phyloP scores from a whole-genome alignment of 2,113 vertebrate species.

The Polypterus bichir region DNA sequence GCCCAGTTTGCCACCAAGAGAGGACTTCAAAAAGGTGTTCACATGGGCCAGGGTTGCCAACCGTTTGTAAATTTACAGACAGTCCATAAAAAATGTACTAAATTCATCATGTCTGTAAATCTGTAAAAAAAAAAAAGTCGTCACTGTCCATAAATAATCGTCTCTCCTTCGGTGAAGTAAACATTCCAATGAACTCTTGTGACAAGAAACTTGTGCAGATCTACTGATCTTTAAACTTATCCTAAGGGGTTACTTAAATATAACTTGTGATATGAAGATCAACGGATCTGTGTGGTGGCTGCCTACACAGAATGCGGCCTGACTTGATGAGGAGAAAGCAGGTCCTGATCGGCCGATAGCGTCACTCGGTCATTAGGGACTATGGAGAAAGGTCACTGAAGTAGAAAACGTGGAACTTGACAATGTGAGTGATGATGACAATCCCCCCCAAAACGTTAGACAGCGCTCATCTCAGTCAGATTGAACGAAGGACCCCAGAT shows the following conservation, averaged over 20 bases:
- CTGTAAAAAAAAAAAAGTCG: background rate
- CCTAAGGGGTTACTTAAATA: background rate
- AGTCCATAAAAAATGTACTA: background rate
- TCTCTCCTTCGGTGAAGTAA: background rate
- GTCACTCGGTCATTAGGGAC: background rate
- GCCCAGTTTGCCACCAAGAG: no score
- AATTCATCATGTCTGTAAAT: background rate
- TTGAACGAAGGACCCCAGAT: background rate
- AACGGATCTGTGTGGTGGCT: background rate
- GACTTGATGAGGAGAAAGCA: background rate
- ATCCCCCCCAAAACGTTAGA: background rate
- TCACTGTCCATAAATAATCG: background rate
- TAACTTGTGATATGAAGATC: background rate
- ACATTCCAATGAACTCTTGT: background rate
- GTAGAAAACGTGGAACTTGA: background rate
- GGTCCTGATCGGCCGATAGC: background rate
- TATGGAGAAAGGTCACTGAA: background rate
- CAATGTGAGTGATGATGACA: background rate
- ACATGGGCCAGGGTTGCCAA: background rate
- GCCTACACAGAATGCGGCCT: background rate
- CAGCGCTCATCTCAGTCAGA: background rate
- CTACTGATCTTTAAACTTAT: background rate
- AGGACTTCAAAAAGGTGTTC: no score
- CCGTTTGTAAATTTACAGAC: background rate
- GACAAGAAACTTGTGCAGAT: background rate